Evolutionary conservation across 2,113 vertebrate genomes (phyloP), one percentile per base, ranked within the genome.

Genomic region (Chamaetylas fuelleborni): DNA sequence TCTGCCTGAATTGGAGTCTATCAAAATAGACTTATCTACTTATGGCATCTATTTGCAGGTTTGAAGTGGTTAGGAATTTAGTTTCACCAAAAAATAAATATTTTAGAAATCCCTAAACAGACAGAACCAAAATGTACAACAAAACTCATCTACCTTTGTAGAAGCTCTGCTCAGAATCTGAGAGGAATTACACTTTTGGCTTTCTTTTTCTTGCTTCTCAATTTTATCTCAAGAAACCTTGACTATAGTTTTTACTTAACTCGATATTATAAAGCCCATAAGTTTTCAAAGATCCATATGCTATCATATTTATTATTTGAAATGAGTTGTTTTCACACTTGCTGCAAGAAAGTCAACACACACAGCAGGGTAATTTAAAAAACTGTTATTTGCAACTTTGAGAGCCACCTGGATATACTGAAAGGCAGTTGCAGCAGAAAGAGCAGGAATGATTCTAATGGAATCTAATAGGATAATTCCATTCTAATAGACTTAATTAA

Each of bases 271-370:
- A 60, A 91, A 73, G 28, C 60, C 50, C 9, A 0, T 67, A 89
- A 57, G 26, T 85, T 90, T 92, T 72, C 34, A 60, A 61, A 81
- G 42, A 36, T 80, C 84, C 74, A 62, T 88, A 66, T 94, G 93
- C 38, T 90, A 22, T 71, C 60, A 2, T 83, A 43, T 56, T 73
- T 90, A 45, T 73, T 2, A 0, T 88, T 88, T 83, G 61, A 86
- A 94, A 64, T 70, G 47, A 90, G 47, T 70, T 65, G 34, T 73
- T 96, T 94, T 92, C 94, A 81, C 90, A 86, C 88, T 92, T 51
- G 33, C 31, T 90, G 51, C 51, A 80, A 89, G 53, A 90, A 83
- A 71, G 88, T 92, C 42, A 85, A 67, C 56, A 88, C 1, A 5
- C 60, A 47, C 23, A 61, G 91, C 70, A 91, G 84, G 34, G 38